Evolutionary conservation across 2,113 vertebrate genomes (phyloP), one percentile per base, ranked within the genome.

Genomic region (Halichoerus grypus): DNA sequence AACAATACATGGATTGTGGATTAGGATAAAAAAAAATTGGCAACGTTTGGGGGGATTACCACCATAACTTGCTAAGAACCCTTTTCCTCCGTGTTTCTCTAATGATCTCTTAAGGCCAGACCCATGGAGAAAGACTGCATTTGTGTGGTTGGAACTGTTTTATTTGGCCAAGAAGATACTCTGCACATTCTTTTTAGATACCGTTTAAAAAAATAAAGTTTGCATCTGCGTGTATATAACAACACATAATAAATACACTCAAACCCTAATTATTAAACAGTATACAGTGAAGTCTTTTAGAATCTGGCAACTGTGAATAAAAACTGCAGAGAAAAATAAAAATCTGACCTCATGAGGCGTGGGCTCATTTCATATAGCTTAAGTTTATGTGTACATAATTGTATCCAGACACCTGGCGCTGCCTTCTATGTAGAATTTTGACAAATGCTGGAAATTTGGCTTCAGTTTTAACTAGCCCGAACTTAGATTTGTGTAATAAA

Each of bases 241-340:
- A 72, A 42, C 63, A 57, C 36, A 94, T 53, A 83, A 74, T 91
- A 95, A 91, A 65, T 88, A 97, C 42, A 93, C 13, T 86, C 55
- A 86, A 96, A 74, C 76, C 42, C 94, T 92, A 84, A 97, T 90
- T 97, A 90, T 79, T 85, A 95, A 95, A 83, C n/a, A 46, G 53
- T 88, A 92, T 94, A 97, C 72, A 87, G 53, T 55, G 7, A 91
- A 53, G 83, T 90, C 71, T 93, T 96, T 90, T 57, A 83, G 89
- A 81, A 49, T 53, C 80, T 97, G 83, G 63, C 57, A 85, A 96
- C 91, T 94, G 74, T 65, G 76, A 93, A 85, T 87, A 91, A 86
- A 88, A 95, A 80, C 26, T 80, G 65, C 51, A 72, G 55, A 67
- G 57, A 39, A 90, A 81, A 90, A 80, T 57, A 59, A 81, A n/a